Evolutionary conservation across 2,888 invertebrate genomes (phyloP), one percentile per base, ranked within the genome.

Genomic region (Nemotelus pantherinus): DNA sequence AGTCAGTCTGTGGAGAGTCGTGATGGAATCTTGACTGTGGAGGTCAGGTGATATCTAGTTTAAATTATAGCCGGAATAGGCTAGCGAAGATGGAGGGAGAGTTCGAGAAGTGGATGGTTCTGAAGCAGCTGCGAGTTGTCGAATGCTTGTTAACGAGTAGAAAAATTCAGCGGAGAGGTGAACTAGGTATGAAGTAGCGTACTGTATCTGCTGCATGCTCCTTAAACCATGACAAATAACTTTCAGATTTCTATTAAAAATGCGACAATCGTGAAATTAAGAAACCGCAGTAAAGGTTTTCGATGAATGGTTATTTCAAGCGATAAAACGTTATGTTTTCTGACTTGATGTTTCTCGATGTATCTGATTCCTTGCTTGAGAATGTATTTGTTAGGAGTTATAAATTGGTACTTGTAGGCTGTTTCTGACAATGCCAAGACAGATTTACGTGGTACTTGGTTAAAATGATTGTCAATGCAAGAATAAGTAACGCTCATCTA

Each of bases 201-300:
- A 43, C 67, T n/a, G 2, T 48, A 50, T 44, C 53, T 70, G 55
- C 55, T 70, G 43, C 44, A 70, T 70, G 43, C n/a, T 70, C 47
- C 55, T 45, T 70, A 70, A 70, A 53, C 70, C 70, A 70, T 70
- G 70, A 70, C 70, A 55, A 70, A 70, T 70, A 55, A 39, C n/a
- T 41, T 70, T 44, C 70, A 43, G 9, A 43, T n/a, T 53, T 70
- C 55, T 70, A 41, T 43, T 25, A 55, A 55, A 70, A 65, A 70
- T 70, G 55, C 55, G 70, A 43, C 70, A 70, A 55, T 70, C 70
- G 70, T 70, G 70, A 70, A 70, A 70, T 70, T 70, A 70, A 70
- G 55, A 9, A 70, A 53, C n/a, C n/a, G 7, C 41, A 70, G 41
- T 47, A 41, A 7, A 39, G 45, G 2, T 65, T 63, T 65, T 39